Base-by-base conservation (phyloP, 2,888 invertebrate species). In the Agrypnus murinus region DNA sequence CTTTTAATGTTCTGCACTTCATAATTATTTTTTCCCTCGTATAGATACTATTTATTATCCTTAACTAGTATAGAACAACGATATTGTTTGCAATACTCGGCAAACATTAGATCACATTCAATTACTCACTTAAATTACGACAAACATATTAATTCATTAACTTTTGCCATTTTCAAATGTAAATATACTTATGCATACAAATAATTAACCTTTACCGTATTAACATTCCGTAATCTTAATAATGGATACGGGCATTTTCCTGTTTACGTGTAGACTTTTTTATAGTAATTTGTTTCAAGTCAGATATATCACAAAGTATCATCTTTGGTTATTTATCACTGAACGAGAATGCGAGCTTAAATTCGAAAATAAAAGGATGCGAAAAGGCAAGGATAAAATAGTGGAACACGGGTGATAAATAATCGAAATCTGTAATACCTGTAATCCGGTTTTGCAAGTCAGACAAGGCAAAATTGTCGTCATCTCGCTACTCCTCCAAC, bases 401-500 rank as follows among this genome's bases (percentile, higher is more conserved):
- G 53, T 34, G 34, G 46, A 34, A 59, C 32, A 34, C 32, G 38
- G 50, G 43, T 50, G 57, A 66, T 66, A 53, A 60, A 60, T 60
- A 59, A 48, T 48, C 48, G 66, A 59, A 50, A 48, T 50, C 45
- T 43, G 58, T 36, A 36, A 25, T 25, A 5, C 25, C 25, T 25
- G 36, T 60, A 60, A 59, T 67, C 66, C 66, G 66, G 66, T 67
- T 67, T 53, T 50, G 53, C 31, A 14, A 15, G 38, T 15, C 2
- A 36, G 17, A 5, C 55, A 19, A 2, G 10, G 38, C 3, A 31
- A 50, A 25, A 25, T 25, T 25, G 25, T 15, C 17, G 17, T 3
- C 48, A n/a, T 48, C 10, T 17, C 25, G 6, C 59, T 31, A 40
- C 59, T 59, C 60, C 45, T 32, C 19, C 19, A 34, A 62, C 46